Percentiles rank a stretch among this genome's conserved stretches.
phyloP scores from a whole-genome alignment of 2,888 invertebrate species.

The Macrophya annulata region DNA sequence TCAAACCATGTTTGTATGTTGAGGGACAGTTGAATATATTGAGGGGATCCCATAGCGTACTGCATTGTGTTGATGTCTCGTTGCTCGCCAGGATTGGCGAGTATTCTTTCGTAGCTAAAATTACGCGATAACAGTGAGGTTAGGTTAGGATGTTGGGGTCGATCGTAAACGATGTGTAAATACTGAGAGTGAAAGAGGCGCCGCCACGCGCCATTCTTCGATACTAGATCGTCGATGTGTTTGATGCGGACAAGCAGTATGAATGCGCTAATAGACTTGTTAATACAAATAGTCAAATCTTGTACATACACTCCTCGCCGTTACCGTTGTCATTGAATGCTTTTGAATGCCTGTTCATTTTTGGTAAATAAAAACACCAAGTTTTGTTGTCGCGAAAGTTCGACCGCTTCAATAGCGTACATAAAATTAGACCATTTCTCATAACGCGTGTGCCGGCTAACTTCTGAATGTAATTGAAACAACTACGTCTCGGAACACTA shows the following conservation, averaged over 20 bases:
- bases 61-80: neutral
- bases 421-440: neutral
- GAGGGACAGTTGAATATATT: conserved; percentile 65
- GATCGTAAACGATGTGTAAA: neutral
- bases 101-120: conserved; percentile 29
- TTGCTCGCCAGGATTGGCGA: conserved; percentile 34
- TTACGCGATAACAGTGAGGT: conserved; percentile 6
- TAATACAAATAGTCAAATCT: neutral
- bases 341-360: conserved; percentile 16
- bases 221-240: neutral
- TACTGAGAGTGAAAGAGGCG: neutral
- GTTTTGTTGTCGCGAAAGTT: neutral
- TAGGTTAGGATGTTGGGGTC: neutral
- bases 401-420: neutral
- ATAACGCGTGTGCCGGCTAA: neutral
- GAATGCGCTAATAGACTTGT: neutral
- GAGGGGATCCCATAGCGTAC: conserved; percentile 69
- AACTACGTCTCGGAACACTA: neutral
- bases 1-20: conserved; percentile 82
- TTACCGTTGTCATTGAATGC: neutral
- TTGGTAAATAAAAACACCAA: neutral
- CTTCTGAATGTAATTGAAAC: neutral
- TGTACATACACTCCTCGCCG: neutral
- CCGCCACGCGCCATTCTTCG: neutral
- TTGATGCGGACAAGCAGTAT: too few species aligned